phyloP scores from a whole-genome alignment of 2,113 vertebrate species.

The Vulpes ferrilata region DNA sequence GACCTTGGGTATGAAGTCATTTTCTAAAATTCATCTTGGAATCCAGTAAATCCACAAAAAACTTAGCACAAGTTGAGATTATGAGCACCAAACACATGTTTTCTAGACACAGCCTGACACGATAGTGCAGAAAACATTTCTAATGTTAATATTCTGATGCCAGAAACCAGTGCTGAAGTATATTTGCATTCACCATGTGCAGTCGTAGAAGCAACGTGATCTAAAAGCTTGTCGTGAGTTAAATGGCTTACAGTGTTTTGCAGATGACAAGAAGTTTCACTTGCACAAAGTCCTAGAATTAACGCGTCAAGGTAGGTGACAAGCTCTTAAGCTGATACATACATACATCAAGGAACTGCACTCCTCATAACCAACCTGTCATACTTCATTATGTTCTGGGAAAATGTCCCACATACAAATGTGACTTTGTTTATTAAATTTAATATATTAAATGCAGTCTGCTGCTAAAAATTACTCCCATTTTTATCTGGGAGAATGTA shows the following conservation, averaged over 20 bases:
- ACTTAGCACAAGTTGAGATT: conserved; percentile 42
- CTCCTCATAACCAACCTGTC: conserved; percentile 85
- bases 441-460: conserved; percentile 78
- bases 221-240: conserved; percentile 83
- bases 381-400: conserved; percentile 81
- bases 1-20: conserved; percentile 75
- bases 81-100: conserved; percentile 28
- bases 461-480: conserved; percentile 77
- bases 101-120: neutral
- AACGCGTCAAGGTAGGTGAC: conserved; percentile 84
- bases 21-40: conserved; percentile 76
- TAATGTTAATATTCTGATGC: conserved; percentile 68
- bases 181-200: conserved; percentile 77
- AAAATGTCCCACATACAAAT: conserved; percentile 81
- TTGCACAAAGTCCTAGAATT: conserved; percentile 83
- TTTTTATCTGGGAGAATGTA: conserved; percentile 69
- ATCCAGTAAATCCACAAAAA: conserved; percentile 71
- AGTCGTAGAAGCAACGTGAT: conserved; percentile 68
- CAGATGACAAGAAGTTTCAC: conserved; percentile 81
- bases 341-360: conserved; percentile 78
- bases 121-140: neutral
- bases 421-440: conserved; percentile 85
- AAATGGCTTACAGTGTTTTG: conserved; percentile 73
- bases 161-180: conserved; percentile 47
- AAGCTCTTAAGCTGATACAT: conserved; percentile 86